Conservation (phyloP, 2,113 vertebrate species). For the Callaeas wilsoni region DNA sequence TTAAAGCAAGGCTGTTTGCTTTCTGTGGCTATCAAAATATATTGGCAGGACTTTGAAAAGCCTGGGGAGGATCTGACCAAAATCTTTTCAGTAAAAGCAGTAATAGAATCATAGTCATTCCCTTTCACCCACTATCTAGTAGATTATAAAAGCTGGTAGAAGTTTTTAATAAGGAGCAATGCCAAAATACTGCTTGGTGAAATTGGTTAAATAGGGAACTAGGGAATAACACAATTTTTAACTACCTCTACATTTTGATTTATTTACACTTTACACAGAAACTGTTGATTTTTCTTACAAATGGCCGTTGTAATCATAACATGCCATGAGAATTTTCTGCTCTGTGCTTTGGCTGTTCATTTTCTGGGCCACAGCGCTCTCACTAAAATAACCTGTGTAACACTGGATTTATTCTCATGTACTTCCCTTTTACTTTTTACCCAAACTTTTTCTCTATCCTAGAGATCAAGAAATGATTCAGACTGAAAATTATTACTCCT, state of each 20-base stretch:
- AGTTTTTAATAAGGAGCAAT: not conserved
- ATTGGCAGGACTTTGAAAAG: not conserved
- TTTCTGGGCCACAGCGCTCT: not conserved
- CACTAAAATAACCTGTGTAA: not conserved
- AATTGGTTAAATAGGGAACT: not conserved
- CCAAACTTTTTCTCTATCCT: not conserved
- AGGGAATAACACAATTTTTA: not conserved
- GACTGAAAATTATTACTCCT: not conserved
- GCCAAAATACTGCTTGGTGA: not conserved
- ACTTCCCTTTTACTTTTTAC: not conserved
- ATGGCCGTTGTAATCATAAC: not conserved
- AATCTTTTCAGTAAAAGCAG: not conserved
- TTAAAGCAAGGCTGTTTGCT: not conserved
- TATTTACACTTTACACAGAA: not conserved
- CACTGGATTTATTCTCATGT: not conserved
- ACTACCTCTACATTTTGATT: not conserved
- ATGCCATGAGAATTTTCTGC: not conserved
- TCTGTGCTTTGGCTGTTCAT: not conserved
- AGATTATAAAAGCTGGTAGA: not conserved
- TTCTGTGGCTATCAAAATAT: not conserved
- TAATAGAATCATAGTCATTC: not conserved
- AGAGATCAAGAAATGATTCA: not conserved
- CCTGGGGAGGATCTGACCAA: not conserved
- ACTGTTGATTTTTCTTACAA: not conserved
- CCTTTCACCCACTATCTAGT: not conserved